Evolutionary conservation across 1,140 invertebrate species (phyloP).

Genomic region (Brachionus sp.): DNA sequence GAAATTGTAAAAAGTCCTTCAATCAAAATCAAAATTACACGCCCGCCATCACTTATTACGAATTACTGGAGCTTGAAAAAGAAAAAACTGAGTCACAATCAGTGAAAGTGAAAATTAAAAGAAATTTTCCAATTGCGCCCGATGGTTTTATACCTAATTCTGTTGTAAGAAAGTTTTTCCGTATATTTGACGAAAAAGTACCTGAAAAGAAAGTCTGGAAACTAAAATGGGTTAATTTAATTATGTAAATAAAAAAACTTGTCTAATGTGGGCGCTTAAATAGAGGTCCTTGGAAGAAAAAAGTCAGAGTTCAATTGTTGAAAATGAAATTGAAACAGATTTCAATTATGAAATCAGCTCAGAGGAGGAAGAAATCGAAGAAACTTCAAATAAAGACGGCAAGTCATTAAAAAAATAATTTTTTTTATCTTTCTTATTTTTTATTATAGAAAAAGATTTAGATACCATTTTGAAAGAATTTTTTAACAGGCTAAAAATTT

Average conservation of each 20-base stretch:
- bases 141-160: constrained; percentile 43
- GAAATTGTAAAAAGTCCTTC: constrained; percentile 15
- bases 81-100: neutral
- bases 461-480: constrained; percentile 12
- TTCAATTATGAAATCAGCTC: neutral
- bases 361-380: neutral
- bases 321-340: neutral
- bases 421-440: neutral
- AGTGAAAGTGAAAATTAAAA: constrained; percentile 34
- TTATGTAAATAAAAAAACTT: neutral
- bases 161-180: constrained; percentile 22
- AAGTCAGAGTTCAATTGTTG: neutral
- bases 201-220: constrained; percentile 37
- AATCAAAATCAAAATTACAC: neutral
- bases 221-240: constrained; percentile 8
- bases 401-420: neutral
- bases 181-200: constrained; percentile 39
- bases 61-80: constrained; percentile 13
- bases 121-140: constrained; percentile 40
- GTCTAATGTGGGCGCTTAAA: neutral
- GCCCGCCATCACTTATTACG: neutral
- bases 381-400: neutral
- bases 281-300: neutral
- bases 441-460: neutral
- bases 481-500: neutral